phyloP scores from a whole-genome alignment of 2,888 invertebrate species.

The Synergus itoensis region DNA sequence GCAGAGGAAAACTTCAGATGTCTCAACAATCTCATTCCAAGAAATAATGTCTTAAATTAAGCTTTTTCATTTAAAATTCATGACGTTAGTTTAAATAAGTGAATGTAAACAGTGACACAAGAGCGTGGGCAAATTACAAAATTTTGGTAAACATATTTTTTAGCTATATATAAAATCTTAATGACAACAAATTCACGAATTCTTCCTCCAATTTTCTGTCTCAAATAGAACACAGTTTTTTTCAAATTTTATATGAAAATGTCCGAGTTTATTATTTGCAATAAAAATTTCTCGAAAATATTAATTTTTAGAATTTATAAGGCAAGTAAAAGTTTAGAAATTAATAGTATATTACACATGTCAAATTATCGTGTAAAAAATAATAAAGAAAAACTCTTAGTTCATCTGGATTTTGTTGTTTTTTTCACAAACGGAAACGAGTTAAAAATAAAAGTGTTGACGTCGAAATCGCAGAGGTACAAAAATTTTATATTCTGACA shows the following conservation, averaged over 20 bases:
- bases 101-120: constrained; percentile 1
- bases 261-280: not conserved
- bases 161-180: not conserved
- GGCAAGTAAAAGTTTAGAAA: not conserved
- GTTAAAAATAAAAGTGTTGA: constrained; percentile 32
- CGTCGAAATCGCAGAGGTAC: constrained; percentile 14
- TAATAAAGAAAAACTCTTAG: not conserved
- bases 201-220: no score
- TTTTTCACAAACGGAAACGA: constrained; percentile 12
- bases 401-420: constrained; percentile 1
- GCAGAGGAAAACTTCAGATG: not conserved
- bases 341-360: no score
- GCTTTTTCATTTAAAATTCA: not conserved
- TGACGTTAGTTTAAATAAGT: not conserved
- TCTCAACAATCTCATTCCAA: constrained; percentile 12
- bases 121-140: constrained; percentile 16
- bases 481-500: constrained; percentile 13
- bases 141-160: not conserved
- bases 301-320: not conserved
- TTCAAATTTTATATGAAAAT: not conserved
- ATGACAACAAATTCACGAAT: constrained; percentile 13
- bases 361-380: not conserved
- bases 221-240: no score
- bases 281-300: not conserved
- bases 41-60: not conserved